phyloP scores from a whole-genome alignment of 2,113 vertebrate genomes.

The Pterocles burchelli region DNA sequence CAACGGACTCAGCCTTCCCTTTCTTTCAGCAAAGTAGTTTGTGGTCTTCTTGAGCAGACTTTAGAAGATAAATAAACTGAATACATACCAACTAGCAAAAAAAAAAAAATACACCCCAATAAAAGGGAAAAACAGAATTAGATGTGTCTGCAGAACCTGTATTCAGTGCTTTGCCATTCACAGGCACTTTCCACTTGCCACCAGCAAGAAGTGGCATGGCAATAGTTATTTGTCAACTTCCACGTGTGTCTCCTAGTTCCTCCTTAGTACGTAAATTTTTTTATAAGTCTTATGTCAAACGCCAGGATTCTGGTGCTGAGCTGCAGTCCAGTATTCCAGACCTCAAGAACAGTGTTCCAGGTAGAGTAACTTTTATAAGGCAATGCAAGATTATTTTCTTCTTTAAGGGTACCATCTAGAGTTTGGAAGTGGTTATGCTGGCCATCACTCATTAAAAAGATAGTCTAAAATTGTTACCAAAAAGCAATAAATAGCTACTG shows the following conservation, averaged over 20 bases:
- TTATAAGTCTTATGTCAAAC: background rate
- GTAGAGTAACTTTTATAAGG: background rate
- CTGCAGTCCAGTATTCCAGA: background rate
- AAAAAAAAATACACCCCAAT: background rate
- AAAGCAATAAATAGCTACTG: background rate
- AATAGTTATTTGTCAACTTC: background rate
- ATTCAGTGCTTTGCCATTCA: background rate
- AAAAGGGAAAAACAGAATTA: background rate
- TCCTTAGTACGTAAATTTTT: background rate
- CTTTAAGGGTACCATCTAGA: background rate
- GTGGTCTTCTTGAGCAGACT: background rate
- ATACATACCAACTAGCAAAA: background rate
- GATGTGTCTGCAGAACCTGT: background rate
- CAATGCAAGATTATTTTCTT: background rate
- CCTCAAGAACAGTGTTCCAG: background rate
- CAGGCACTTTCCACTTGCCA: background rate
- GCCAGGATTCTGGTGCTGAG: background rate
- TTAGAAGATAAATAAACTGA: background rate
- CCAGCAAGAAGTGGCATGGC: background rate
- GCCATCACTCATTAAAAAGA: background rate
- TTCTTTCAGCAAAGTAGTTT: background rate
- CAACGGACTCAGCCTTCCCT: background rate
- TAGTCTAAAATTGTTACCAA: background rate
- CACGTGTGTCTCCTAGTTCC: background rate
- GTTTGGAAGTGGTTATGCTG: background rate